Base-by-base conservation (phyloP, 2,797 vertebrate species). In the Rhodeus uyekii region DNA sequence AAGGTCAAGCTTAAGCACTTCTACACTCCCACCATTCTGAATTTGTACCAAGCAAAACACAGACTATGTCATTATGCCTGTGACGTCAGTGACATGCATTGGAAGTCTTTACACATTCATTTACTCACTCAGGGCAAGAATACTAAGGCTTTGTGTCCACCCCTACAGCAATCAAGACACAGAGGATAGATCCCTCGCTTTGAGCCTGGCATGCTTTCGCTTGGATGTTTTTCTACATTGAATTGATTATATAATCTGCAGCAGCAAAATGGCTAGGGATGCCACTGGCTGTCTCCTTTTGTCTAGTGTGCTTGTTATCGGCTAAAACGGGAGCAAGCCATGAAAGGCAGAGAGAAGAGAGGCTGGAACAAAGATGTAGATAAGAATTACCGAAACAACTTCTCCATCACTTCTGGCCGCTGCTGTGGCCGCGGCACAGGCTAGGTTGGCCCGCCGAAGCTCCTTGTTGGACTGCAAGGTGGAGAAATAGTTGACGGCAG, bases 401-500 rank as follows among this genome's bases (percentile, higher is more conserved):
- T 96, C 96, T 18, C 88, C 89, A n/a, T 97, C 96, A 61, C 92
- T 94, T 0, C 83, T 84, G 0, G 92, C 90, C 38, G 95, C 92
- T 19, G 86, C 77, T 12, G 83, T 7, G 55, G 55, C 55, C 78
- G 0, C 93, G 32, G 90, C 92, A 87, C 92, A 93, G 84, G 92
- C 89, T 5, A 93, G 91, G 0, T 92, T 94, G 24, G 94, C 95
- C 88, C 95, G 96, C 65, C 94, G 92, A 85, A 94, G 88, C 55
- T 96, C 96, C 89, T 94, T 93, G 89, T 96, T 96, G 86, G 96
- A 92, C 91, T 99, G 96, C 78, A 98, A 92, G 38, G 97, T 98
- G 92, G 97, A 98, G 90, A 98, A 98, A 92, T 98, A 99, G 93
- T 99, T 98, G 92, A 99, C 97, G 67, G 97, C 96, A 14, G 97